Evolutionary conservation across 2,888 invertebrate species (phyloP).

Genomic region (Heliothis peltigera): DNA sequence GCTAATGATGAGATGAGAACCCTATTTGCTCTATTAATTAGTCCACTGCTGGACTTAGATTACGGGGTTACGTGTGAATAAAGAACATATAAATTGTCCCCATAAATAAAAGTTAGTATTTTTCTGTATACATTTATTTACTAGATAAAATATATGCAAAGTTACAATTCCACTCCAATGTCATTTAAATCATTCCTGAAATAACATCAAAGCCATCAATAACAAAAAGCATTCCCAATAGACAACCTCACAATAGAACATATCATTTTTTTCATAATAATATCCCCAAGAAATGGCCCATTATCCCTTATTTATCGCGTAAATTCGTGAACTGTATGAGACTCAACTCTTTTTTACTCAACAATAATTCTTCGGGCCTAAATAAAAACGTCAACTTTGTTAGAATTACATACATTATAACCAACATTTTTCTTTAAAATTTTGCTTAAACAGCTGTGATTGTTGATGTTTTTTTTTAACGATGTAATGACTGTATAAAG

Average conservation of each 20-base stretch:
- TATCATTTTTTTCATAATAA: conserved; percentile 78
- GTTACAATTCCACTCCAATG: conserved; percentile 13
- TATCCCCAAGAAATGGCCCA: conserved; percentile 80
- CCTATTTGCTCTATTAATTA: too few relatives aligned
- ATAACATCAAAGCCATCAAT: conserved; percentile 55
- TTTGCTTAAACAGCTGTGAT: background rate
- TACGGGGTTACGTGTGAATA: too few relatives aligned
- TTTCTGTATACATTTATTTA: too few relatives aligned
- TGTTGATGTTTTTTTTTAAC: too few relatives aligned
- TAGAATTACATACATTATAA: conserved; percentile 52
- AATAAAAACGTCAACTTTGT: conserved; percentile 68
- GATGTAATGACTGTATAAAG: too few relatives aligned
- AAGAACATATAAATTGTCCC: too few relatives aligned
- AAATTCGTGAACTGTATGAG: conserved; percentile 70
- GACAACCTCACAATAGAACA: conserved; percentile 65
- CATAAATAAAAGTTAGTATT: too few relatives aligned
- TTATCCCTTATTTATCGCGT: conserved; percentile 80
- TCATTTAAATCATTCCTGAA: conserved; percentile 29
- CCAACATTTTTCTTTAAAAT: conserved; percentile 33
- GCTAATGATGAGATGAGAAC: too few relatives aligned
- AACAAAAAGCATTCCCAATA: conserved; percentile 63
- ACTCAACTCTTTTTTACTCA: conserved; percentile 76
- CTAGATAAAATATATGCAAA: conserved; percentile 1
- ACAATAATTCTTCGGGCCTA: conserved; percentile 65
- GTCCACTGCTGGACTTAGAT: too few relatives aligned